These are phyloP conservation scores for Stictocephala bisonia DNA, from an alignment of 2,888 invertebrate species.

Conservation along the genomic window DNA sequence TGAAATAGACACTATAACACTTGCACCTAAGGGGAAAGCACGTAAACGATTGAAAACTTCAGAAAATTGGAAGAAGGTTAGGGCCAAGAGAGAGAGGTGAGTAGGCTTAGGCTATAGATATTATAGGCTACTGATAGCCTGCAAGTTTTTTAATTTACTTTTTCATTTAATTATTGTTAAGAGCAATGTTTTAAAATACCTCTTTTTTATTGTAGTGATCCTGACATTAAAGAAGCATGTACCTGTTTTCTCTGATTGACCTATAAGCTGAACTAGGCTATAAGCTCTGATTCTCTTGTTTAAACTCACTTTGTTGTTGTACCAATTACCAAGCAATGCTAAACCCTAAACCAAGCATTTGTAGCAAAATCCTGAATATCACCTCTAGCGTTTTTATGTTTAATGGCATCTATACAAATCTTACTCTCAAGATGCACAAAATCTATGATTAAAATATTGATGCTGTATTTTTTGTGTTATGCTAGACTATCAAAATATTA, in stretches of 20 bases:
- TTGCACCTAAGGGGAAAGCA: slow-evolving; percentile 8
- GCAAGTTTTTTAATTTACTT: background rate
- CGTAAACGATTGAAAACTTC: too few species aligned
- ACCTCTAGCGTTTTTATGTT: slow-evolving; percentile 32
- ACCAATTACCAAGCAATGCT: too few species aligned
- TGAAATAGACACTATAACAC: background rate
- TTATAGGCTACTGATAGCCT: slow-evolving; percentile 15
- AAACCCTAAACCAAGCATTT: too few species aligned
- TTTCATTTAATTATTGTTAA: background rate
- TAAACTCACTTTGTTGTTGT: slow-evolving; percentile 37
- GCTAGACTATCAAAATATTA: too few species aligned
- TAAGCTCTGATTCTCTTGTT: slow-evolving; percentile 1
- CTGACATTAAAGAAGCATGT: background rate
- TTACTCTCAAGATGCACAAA: slow-evolving; percentile 6
- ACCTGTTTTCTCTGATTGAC: background rate
- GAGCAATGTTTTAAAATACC: slow-evolving; percentile 16
- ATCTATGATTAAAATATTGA: slow-evolving; percentile 9
- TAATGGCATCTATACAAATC: slow-evolving; percentile 1
- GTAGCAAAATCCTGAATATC: slow-evolving; percentile 32
- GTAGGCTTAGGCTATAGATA: too few species aligned
- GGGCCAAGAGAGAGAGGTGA: slow-evolving; percentile 34
- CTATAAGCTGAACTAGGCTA: background rate
- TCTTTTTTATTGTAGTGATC: background rate
- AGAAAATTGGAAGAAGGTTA: slow-evolving; percentile 31
- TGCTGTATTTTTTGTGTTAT: too few species aligned